phyloP scores from a whole-genome alignment of 1,140 invertebrate species.

The Limonius californicus region DNA sequence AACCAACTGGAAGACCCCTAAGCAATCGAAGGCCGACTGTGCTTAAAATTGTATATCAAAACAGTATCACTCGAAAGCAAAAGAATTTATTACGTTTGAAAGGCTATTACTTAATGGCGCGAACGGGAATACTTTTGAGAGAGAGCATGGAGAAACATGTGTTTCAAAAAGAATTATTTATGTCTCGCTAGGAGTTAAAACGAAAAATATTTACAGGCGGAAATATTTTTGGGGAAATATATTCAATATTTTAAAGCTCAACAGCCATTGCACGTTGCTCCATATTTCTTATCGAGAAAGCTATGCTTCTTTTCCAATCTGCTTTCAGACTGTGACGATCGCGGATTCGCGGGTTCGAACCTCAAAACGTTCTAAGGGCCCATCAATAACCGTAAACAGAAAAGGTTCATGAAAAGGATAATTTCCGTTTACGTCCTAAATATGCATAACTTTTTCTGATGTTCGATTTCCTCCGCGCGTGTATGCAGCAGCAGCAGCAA shows the following conservation, averaged over 20 bases:
- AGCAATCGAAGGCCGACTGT: neutral
- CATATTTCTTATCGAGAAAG: slow-evolving; percentile 27
- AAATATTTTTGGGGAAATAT: slow-evolving; percentile 8
- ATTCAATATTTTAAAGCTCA: slow-evolving; percentile 19
- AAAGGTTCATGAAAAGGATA: slow-evolving; percentile 11
- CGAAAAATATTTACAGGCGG: slow-evolving; percentile 3
- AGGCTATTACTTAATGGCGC: slow-evolving; percentile 33
- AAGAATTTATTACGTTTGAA: slow-evolving; percentile 27
- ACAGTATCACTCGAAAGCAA: slow-evolving; percentile 7
- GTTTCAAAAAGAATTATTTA: slow-evolving; percentile 25
- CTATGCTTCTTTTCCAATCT: slow-evolving; percentile 25
- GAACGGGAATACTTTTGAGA: slow-evolving; percentile 22
- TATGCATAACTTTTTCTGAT: slow-evolving; percentile 14
- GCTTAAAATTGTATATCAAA: slow-evolving; percentile 8
- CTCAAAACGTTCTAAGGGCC: neutral
- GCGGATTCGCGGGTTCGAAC: neutral
- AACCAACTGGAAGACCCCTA: neutral
- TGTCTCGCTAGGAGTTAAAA: neutral
- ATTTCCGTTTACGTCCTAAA: slow-evolving; percentile 13
- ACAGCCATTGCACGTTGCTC: slow-evolving; percentile 19
- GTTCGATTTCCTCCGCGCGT: slow-evolving; percentile 4
- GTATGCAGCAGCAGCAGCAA: no score
- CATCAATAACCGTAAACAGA: slow-evolving; percentile 12
- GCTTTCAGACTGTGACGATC: neutral
- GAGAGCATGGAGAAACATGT: slow-evolving; percentile 15